These are phyloP conservation scores for Trichechus manatus DNA, from an alignment of 2,113 vertebrate genomes.

Conservation along the genomic window DNA sequence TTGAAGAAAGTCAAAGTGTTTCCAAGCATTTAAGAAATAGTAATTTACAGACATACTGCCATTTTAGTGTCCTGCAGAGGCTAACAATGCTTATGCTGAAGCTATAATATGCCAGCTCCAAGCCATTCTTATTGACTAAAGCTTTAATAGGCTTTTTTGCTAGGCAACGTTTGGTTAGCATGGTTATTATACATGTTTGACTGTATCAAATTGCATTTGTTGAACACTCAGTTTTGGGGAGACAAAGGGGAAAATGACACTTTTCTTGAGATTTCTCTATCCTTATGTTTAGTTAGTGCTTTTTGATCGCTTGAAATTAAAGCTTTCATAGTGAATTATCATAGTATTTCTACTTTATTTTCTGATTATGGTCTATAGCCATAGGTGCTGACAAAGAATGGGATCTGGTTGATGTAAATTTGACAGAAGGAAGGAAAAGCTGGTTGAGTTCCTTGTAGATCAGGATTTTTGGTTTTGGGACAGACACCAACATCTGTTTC, in stretches of 20 bases:
- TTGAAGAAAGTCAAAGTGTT: conserved; percentile 66
- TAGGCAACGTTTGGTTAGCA: conserved; percentile 45
- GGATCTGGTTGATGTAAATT: not conserved
- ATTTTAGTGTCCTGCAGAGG: conserved; percentile 24
- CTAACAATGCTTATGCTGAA: not conserved
- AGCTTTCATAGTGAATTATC: conserved; percentile 29
- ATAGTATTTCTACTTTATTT: conserved; percentile 64
- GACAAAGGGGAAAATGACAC: conserved; percentile 46
- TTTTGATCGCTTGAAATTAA: conserved; percentile 59
- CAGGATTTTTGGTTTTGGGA: conserved; percentile 23
- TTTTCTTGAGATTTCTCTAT: conserved; percentile 53
- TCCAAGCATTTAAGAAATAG: conserved; percentile 60
- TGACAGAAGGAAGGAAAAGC: conserved; percentile 49
- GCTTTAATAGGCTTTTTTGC: conserved; percentile 58
- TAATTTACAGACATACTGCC: conserved; percentile 50
- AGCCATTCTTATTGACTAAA: conserved; percentile 58
- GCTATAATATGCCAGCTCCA: not conserved
- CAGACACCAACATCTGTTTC: conserved; percentile 75
- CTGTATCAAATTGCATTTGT: conserved; percentile 54
- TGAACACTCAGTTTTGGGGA: conserved; percentile 34
- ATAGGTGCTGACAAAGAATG: conserved; percentile 34
- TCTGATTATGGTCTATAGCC: not conserved
- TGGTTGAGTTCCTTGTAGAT: conserved; percentile 35
- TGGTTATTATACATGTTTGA: not conserved
- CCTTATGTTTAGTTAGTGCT: not conserved